phyloP scores from a whole-genome alignment of 1,140 invertebrate genomes.

The Chrysopa pallens region DNA sequence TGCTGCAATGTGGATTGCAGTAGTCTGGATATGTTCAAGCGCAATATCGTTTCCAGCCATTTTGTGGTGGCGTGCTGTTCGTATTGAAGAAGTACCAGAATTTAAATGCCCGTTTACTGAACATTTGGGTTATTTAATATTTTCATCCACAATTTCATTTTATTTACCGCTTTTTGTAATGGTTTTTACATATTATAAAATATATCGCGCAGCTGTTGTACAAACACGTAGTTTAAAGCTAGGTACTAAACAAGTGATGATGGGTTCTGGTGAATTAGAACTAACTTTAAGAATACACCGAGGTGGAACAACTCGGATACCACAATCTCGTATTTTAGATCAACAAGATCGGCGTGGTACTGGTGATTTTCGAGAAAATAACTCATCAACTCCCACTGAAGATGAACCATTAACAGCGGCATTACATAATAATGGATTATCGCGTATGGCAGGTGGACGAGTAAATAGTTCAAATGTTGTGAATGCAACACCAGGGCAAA shows the following conservation, averaged over 20 bases:
- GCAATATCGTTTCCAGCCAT: conserved; percentile 93
- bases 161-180: conserved; percentile 94
- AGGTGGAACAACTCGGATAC: conserved; percentile 47
- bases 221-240: conserved; percentile 82
- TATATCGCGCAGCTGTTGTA: conserved; percentile 84
- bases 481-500: conserved; percentile 23
- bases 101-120: conserved; percentile 84
- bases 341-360: conserved; percentile 19
- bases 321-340: conserved; percentile 14
- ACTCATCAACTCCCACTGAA: conserved; percentile 33
- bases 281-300: conserved; percentile 77
- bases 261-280: conserved; percentile 62
- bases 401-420: conserved; percentile 48
- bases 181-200: conserved; percentile 93
- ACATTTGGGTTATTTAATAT: conserved; percentile 77
- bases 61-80: conserved; percentile 75
- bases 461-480: conserved; percentile 25
- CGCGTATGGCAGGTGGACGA: conserved; percentile 35
- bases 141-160: conserved; percentile 93
- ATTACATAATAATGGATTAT: conserved; percentile 53
- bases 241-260: conserved; percentile 70
- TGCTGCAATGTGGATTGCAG: conserved; percentile 64
- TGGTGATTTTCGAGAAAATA: conserved; percentile 13
- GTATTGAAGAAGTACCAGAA: conserved; percentile 50
- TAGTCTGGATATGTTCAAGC: conserved; percentile 84